Evolutionary conservation across 2,797 vertebrate species (phyloP), one percentile per base, ranked within the genome.

Genomic region (Allobates femoralis): DNA sequence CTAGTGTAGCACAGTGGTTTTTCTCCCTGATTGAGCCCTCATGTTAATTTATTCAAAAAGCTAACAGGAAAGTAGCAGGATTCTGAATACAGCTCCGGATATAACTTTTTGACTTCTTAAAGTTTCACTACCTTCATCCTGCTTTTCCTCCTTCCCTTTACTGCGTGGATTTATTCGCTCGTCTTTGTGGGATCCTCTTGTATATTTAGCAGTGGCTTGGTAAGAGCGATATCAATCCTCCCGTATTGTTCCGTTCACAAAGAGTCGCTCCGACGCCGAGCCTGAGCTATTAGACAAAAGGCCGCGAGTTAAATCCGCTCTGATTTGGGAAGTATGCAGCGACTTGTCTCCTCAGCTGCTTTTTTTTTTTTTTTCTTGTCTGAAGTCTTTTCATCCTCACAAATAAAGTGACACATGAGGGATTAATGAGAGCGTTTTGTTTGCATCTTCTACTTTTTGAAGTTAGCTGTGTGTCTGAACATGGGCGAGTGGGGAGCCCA

Each of bases 191-290:
- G 12, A 19, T 50, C 28, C 15, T 66, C 62, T 67, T 67, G 56
- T 30, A 21, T 77, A 66, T 85, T 78, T 78, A 46, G 73, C 74
- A 21, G 26, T 14, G 28, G 1, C 41, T 62, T 6, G 15, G 28
- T 67, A 53, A 32, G 74, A 41, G 18, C 37, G 34, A 53, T 26
- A 62, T 60, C 55, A 12, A 46, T 77, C 37, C 58, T 19, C 21
- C 23, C 41, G n/a, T 23, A 79, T 79, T 84, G 82, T 84, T 75
- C 75, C 12, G 5, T 85, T 30, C 28, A 51, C 69, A 78, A n/a
- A 77, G 60, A 60, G 50, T 12, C 46, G 28, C 41, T 21, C 14
- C 56, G 60, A 78, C 32, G 76, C 60, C 21, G 26, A 64, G 6
- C 1, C 30, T 79, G 53, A 79, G 32, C 78, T 19, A 30, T 64